Base-by-base conservation (phyloP, 1,140 invertebrate species). In the Leguminivora glycinivorella region DNA sequence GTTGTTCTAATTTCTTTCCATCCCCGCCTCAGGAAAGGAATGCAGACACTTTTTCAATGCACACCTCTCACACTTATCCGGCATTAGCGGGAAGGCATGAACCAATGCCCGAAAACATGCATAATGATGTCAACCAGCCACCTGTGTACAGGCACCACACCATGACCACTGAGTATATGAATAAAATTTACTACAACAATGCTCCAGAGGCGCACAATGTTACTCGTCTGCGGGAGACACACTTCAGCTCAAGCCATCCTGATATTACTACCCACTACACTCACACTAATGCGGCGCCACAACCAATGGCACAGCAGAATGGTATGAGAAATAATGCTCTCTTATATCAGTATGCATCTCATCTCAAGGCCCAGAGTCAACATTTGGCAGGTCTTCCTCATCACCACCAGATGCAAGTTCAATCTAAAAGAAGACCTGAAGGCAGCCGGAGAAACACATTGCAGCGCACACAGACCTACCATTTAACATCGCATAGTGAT, bases 191-290 rank as follows among this genome's bases (percentile, higher is more conserved):
- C 66, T 92, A 91, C 73, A 88, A 81, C 70, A 80, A 75, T 73
- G 75, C 77, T 52, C 81, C 81, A 12, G 89, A 91, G 25, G 81
- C 84, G 38, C 85, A 87, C 24, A 87, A 84, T 84, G 89, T 90
- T 14, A 88, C 89, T 25, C 76, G 88, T 14, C 76, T 90, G 66
- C 70, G 86, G 73, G 92, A 92, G 73, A 91, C 90, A 22, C 92
- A 92, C 70, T 92, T 92, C 71, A 92, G 92, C 76, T 91, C 90
- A 40, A 92, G 91, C 76, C 92, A 92, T 75, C 91, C 92, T 31
- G 92, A 92, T 70, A 92, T 92, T 67, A 84, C 89, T 5, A 88
- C 84, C 17, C 84, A 89, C 75, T 88, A 91, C 68, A 81, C 78
- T 6, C 89, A 88, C 69, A 84, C 81, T 4, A 74, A 72, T 25